phyloP scores from a whole-genome alignment of 2,888 invertebrate species.

The Pediacus dermestoides region DNA sequence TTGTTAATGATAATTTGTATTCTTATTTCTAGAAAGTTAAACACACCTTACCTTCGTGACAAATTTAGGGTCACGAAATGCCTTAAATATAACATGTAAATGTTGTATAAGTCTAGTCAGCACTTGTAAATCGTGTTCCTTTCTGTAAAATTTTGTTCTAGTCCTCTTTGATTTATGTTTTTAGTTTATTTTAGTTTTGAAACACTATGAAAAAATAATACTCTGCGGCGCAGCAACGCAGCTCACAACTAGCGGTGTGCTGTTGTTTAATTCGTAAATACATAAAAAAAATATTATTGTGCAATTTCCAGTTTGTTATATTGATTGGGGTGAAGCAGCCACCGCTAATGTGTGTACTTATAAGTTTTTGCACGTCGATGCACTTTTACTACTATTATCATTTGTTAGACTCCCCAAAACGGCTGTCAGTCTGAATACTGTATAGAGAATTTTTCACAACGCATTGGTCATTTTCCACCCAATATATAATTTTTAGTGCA shows the following conservation, averaged over 20 bases:
- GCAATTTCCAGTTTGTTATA: conserved; percentile 6
- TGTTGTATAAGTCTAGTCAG: conserved; percentile 46
- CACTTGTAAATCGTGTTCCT: conserved; percentile 38
- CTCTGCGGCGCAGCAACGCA: conserved; percentile 6
- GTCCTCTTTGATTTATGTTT: conserved; percentile 29
- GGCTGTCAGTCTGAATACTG: too few relatives aligned
- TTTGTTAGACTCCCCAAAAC: too few relatives aligned
- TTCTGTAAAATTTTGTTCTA: conserved; percentile 41
- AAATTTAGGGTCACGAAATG: conserved; percentile 45
- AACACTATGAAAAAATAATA: conserved; percentile 21
- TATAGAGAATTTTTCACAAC: conserved; percentile 27
- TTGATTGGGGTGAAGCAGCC: conserved; percentile 25
- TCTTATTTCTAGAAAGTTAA: conserved; percentile 16
- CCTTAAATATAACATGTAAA: conserved; percentile 41
- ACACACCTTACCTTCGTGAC: conserved; percentile 39
- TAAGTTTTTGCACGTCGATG: conserved; percentile 44
- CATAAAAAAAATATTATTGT: conserved; percentile 2
- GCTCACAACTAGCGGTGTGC: conserved; percentile 4
- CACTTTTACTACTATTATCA: conserved; percentile 36
- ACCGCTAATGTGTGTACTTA: conserved; percentile 37
- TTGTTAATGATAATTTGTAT: conserved; percentile 8
- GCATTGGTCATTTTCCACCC: conserved; percentile 15
- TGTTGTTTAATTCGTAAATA: conserved; percentile 2
- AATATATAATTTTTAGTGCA: conserved; percentile 46
- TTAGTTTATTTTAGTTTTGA: conserved; percentile 28